These are phyloP conservation scores for Melipona quadrifasciata DNA, from an alignment of 1,140 invertebrate genomes.

Conservation along the genomic window DNA sequence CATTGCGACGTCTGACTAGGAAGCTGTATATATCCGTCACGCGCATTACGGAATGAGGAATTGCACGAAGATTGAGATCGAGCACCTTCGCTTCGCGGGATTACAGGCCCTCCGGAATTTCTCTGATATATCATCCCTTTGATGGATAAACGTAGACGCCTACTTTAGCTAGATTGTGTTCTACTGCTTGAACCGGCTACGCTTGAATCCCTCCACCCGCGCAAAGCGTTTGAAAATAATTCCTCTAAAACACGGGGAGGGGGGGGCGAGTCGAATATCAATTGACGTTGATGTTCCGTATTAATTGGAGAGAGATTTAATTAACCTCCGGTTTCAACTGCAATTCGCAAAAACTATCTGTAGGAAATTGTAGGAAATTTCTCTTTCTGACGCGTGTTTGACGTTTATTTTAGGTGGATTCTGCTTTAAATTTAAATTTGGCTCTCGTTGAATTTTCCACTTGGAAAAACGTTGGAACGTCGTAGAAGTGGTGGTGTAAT, in stretches of 20 bases:
- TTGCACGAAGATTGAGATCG: constrained; percentile 50
- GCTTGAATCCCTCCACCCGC: not conserved
- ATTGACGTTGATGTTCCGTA: too few relatives aligned
- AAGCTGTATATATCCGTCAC: constrained; percentile 18
- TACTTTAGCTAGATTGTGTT: not conserved
- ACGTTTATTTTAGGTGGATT: too few relatives aligned
- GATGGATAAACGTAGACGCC: constrained; percentile 27
- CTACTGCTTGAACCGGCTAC: not conserved
- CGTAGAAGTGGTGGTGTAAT: not conserved
- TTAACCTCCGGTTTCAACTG: too few relatives aligned
- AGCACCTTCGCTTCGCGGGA: constrained; percentile 22
- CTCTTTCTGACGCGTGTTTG: too few relatives aligned
- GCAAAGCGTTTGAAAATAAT: not conserved
- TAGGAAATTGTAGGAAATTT: too few relatives aligned
- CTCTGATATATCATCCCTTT: constrained; percentile 24
- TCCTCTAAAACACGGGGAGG: not conserved
- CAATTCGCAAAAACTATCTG: too few relatives aligned
- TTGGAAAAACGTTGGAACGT: too few relatives aligned
- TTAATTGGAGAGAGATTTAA: too few relatives aligned
- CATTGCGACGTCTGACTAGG: constrained; percentile 16
- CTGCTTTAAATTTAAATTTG: too few relatives aligned
- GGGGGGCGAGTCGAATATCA: too few relatives aligned
- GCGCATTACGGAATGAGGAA: constrained; percentile 41
- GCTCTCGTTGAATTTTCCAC: too few relatives aligned
- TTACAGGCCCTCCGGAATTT: constrained; percentile 37